Evolutionary conservation across 1,140 invertebrate species (phyloP), one percentile per base, ranked within the genome.

Genomic region (Mycetomoellerius zeteki): DNA sequence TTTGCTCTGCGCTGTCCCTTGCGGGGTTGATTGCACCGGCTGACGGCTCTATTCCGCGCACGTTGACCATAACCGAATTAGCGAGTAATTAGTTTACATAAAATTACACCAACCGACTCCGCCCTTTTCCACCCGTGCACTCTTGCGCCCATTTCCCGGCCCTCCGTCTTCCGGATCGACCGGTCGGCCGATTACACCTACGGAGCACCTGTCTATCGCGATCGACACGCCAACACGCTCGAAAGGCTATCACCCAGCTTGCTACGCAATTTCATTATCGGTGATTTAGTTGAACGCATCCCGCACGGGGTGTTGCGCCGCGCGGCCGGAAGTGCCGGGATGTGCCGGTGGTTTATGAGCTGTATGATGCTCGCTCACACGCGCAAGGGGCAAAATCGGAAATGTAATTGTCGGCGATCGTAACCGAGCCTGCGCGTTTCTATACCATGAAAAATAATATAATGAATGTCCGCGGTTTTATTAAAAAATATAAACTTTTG

Each of bases 81-180:
- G 76, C 88, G 82, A 62, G 75, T 92, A 93, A 93, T 93, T 93
- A 92, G 91, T 93, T 93, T 93, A 91, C 91, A 89, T 86, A 90
- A 93, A 93, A 90, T 92, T 89, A 92, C 88, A 85, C 52, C 54
- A 72, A 54, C 50, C 56, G 50, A 73, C 78, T 78, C 67, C 24
- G 54, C 21, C 78, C 64, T 75, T 72, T 84, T 76, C 73, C 73
- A 21, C 54, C 19, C 52, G 5, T 8, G 7, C 64, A 21, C 58
- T 52, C 73, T 78, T 52, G 37, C 72, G 7, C 47, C 21, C 37
- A 19, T 27, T 24, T n/a, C 24, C 54, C 54, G 0, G 21, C 43
- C 76, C 62, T 33, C 37, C 37, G 77, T 86, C 76, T 86, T 80
- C 54, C 64, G 33, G 50, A 54, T 69, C 62, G 75, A 85, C 75